Evolutionary conservation across 2,797 vertebrate genomes (phyloP).

Genomic region (Serranus cabrilla): DNA sequence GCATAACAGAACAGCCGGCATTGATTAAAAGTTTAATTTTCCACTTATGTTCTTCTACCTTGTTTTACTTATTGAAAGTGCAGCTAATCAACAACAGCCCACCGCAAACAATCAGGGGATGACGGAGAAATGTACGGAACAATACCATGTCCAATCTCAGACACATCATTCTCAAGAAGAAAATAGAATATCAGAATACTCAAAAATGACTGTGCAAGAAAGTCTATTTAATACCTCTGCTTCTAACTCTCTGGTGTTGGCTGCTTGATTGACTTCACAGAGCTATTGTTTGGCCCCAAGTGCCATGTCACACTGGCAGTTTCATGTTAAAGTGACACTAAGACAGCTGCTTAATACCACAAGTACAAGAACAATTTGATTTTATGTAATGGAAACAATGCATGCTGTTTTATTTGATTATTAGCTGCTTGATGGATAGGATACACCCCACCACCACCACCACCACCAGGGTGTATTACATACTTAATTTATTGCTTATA

Average conservation of each 20-base stretch:
- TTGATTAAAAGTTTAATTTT: constrained; percentile 2
- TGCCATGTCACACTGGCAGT: background rate
- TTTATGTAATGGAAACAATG: background rate
- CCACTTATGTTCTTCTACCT: background rate
- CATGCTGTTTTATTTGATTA: background rate
- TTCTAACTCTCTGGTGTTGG: background rate
- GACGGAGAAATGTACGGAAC: background rate
- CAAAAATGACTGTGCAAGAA: background rate
- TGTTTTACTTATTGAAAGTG: background rate
- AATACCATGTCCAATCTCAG: background rate
- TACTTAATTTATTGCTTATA: no score
- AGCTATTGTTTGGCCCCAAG: background rate
- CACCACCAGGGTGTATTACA: no score
- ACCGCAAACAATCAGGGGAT: background rate
- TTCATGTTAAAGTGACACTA: constrained; percentile 1
- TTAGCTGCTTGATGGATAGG: background rate
- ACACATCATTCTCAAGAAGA: background rate
- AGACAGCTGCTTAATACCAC: constrained; percentile 1
- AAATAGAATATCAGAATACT: background rate
- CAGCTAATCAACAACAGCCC: constrained; percentile 6
- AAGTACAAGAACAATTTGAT: background rate
- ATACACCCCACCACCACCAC: no score
- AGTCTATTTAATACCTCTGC: background rate
- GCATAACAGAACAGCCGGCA: background rate
- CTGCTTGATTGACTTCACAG: constrained; percentile 5